Evolutionary conservation across 1,140 invertebrate genomes (phyloP), one percentile per base, ranked within the genome.

Genomic region (Penaeus chinensis): DNA sequence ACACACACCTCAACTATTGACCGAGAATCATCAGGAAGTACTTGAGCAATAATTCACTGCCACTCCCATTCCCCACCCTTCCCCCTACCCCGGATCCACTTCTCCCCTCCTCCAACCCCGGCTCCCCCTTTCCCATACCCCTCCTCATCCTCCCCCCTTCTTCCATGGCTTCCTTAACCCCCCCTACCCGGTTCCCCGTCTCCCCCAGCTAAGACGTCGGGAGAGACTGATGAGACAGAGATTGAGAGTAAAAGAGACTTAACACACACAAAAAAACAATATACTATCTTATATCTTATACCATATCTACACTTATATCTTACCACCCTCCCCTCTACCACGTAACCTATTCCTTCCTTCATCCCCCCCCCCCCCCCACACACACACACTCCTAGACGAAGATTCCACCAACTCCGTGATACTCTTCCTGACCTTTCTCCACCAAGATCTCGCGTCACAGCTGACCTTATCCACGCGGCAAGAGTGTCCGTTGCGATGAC

Each of bases 391-490:
- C 0, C 66, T 16, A 32, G n/a, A n/a, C 66, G 10, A 32, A 71
- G 66, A 24, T 63, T 82, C 86, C 81, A 42, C 63, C 54, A 61
- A 74, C 27, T 60, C 42, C 69, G 47, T 80, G 37, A 79, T 83
- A 61, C 79, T 69, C 42, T 24, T 32, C 79, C 61, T 76, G 61
- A 47, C n/a, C 79, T 69, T 62, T 60, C 82, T 81, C 71, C 82
- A 85, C 86, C 90, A 74, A 74, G 24, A 27, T 37, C 24, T 74
- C 71, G 20, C 54, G 54, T 54, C 54, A 54, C 54, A 54, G 54
- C 10, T 54, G 54, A 54, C 54, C 54, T 54, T 54, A 54, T 54
- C 54, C 16, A 11, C 54, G 54, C 16, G 54, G 54, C 54, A 16
- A 16, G 54, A 13, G 54, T 54, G 54, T 54, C 54, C 54, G 54